Base-by-base conservation (phyloP, 2,888 invertebrate genomes). In the Lysandra bellargus region DNA sequence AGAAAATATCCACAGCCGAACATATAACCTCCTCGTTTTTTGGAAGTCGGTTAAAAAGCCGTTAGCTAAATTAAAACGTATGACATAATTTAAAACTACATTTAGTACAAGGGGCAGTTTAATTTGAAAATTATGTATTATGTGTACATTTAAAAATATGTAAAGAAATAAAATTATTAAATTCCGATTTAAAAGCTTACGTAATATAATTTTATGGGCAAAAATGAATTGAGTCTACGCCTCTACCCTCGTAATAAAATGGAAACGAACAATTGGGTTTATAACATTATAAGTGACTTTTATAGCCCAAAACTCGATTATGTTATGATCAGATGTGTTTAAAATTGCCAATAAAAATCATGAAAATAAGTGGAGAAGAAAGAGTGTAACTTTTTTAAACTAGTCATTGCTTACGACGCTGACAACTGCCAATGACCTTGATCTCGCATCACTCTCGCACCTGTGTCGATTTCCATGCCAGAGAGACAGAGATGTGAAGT, bases 11-110 rank as follows among this genome's bases (percentile, higher is more conserved):
- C 23, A 23, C 23, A 23, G 23, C 23, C 23, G 23, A 23, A 23
- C 23, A 23, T 23, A 23, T 23, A 23, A 23, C 23, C 23, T 23
- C 23, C 23, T 23, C 23, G 23, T 23, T 23, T 23, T 23, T 23
- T 23, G 23, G 23, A 23, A 23, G 23, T 23, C 0, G 23, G 23
- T 23, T 1, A 64, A 64, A 64, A 12, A 64, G 30, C 64, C 64
- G 64, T 64, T 64, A 64, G 30, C 64, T 12, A 30, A 64, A 64
- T 64, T 64, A 64, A 64, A 64, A 30, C 64, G 64, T 64, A 64
- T 12, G 64, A 64, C 64, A 64, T 30, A 9, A 61, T 61, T 23
- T 23, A 2, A 49, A 7, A 61, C 61, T 23, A 23, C 61, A 61
- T 61, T 23, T 12, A 64, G 12, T 30, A 30, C 12, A 64, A 23